These are phyloP conservation scores for Turritopsis rubra DNA, from an alignment of 30 jellyfish, hydroid and myxozoan species.

Conservation along the genomic window DNA sequence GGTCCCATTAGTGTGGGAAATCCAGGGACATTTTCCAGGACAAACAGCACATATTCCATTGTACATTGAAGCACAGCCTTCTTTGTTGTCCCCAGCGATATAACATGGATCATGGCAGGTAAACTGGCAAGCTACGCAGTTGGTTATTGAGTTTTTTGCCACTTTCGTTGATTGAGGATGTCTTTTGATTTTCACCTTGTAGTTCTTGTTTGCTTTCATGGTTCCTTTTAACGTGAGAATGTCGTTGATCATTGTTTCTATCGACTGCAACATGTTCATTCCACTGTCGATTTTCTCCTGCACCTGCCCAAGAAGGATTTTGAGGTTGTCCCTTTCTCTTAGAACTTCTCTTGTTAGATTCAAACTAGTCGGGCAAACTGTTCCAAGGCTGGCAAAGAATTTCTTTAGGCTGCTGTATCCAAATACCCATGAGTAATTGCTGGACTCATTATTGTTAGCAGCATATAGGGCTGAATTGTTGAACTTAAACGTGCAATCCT, in stretches of 20 bases:
- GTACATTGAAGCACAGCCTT: neutral
- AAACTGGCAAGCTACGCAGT: neutral
- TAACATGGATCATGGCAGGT: neutral
- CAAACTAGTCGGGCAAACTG: neutral
- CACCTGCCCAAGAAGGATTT: neutral
- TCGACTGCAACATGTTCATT: slow-evolving; percentile 7
- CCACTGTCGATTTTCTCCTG: neutral
- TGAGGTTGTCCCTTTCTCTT: neutral
- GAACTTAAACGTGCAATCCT: neutral
- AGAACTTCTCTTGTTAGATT: neutral
- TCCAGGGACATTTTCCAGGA: slow-evolving; percentile 18
- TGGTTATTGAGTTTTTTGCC: neutral
- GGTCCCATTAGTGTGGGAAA: neutral
- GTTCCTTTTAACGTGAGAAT: neutral
- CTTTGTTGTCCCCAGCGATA: neutral
- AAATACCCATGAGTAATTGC: neutral
- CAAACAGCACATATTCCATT: neutral
- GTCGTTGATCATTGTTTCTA: neutral
- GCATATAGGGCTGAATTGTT: slow-evolving; percentile 13
- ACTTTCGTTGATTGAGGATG: slow-evolving; percentile 3
- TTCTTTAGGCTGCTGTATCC: neutral
- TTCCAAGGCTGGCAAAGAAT: neutral
- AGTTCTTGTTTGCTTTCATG: slow-evolving; percentile 14
- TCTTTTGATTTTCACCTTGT: neutral
- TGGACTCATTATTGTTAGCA: neutral